Conservation (phyloP, 2,797 vertebrate genomes). For the Sebastes flavidus region DNA sequence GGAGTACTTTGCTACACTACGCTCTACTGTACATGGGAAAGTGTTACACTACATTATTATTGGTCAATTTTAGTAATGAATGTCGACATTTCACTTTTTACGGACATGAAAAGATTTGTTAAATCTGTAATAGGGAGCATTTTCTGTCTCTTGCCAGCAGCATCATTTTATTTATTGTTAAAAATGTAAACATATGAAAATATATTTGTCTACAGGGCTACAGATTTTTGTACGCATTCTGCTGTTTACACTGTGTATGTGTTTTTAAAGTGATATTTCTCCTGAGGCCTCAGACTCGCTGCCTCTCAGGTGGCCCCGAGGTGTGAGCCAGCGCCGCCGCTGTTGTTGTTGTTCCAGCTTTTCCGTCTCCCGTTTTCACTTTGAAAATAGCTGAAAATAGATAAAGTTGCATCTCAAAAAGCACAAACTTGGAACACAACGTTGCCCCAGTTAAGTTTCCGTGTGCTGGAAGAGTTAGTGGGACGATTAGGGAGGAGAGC, state of each 20-base stretch:
- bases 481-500: background rate
- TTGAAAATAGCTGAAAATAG: conserved; percentile 14
- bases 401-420: conserved; percentile 4
- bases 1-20: background rate
- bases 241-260: conserved; percentile 57
- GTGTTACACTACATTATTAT: conserved; percentile 16
- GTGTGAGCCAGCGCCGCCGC: background rate
- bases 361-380: background rate
- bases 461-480: conserved; percentile 14
- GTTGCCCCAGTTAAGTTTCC: conserved; percentile 33
- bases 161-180: conserved; percentile 39
- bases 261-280: conserved; percentile 64
- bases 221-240: conserved; percentile 35
- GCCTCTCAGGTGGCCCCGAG: conserved; percentile 28
- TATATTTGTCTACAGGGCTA: conserved; percentile 53
- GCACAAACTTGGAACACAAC: background rate
- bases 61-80: background rate
- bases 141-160: background rate
- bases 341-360: conserved; percentile 10
- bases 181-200: conserved; percentile 12
- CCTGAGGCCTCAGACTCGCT: conserved; percentile 9
- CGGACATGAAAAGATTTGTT: background rate
- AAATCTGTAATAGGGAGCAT: background rate
- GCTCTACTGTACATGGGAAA: background rate
- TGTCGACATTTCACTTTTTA: conserved; percentile 21